Evolutionary conservation across 2,888 invertebrate genomes (phyloP).

Genomic region (Mythimna pallens): DNA sequence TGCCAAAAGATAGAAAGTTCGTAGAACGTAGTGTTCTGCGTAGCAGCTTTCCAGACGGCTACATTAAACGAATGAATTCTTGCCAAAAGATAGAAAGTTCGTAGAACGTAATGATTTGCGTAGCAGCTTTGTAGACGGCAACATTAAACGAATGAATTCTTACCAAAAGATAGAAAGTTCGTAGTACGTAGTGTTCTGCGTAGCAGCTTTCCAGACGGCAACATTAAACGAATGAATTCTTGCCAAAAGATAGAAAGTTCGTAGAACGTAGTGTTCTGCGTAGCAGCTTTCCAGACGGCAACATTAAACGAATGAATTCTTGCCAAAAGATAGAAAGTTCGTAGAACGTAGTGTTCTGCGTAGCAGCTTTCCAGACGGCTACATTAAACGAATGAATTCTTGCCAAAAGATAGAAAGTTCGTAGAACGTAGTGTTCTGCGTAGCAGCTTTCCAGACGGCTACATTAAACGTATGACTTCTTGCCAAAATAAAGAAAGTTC

Average conservation of each 20-base stretch:
- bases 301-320: background rate
- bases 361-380: background rate
- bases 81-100: background rate
- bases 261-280: background rate
- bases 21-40: background rate
- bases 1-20: background rate
- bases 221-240: background rate
- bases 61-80: background rate
- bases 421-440: background rate
- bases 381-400: background rate
- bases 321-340: background rate
- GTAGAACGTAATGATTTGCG: background rate
- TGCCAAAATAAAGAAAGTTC: background rate
- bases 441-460: background rate
- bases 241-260: background rate
- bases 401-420: background rate
- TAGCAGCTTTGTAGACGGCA: background rate
- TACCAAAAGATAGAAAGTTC: background rate
- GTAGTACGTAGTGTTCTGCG: background rate
- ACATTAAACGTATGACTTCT: background rate
- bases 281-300: background rate
- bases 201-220: background rate
- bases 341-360: background rate
- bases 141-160: background rate
- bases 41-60: background rate